Percentiles rank a stretch among this genome's conserved stretches.
Evolutionary conservation across 2,113 vertebrate genomes (phyloP).

Genomic region (Numenius arquata): DNA sequence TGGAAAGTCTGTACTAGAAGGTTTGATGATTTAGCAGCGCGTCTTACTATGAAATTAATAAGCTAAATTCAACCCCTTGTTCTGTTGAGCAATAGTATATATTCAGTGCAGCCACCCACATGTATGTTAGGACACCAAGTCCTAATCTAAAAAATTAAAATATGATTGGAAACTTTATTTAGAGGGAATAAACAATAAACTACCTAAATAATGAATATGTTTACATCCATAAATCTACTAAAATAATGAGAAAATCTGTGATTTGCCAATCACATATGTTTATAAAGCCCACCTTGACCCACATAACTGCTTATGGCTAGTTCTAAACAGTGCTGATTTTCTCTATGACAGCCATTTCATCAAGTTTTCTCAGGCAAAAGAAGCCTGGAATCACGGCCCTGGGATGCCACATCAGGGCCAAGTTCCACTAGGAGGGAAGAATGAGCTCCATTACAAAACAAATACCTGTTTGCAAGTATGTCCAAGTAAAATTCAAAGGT

Average conservation of each 20-base stretch:
- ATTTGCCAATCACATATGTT: neutral
- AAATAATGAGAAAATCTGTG: neutral
- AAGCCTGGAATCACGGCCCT: neutral
- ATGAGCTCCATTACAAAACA: neutral
- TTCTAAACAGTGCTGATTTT: neutral
- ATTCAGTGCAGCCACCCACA: neutral
- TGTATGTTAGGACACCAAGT: neutral
- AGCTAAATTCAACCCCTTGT: neutral
- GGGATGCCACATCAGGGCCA: neutral
- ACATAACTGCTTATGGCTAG: neutral
- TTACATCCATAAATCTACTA: neutral
- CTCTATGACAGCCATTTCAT: neutral
- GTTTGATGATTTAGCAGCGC: neutral
- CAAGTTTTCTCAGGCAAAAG: slow-evolving; percentile 6
- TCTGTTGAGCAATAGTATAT: neutral
- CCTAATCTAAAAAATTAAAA: neutral
- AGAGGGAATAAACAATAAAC: neutral
- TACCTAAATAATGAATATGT: neutral
- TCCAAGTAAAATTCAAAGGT: neutral
- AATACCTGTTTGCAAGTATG: neutral
- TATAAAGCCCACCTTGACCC: neutral
- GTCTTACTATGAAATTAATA: neutral
- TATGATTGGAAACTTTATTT: neutral
- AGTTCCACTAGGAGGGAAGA: neutral
- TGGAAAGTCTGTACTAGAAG: neutral